Conservation (phyloP, 2,888 invertebrate species). For the Hyles lineata region DNA sequence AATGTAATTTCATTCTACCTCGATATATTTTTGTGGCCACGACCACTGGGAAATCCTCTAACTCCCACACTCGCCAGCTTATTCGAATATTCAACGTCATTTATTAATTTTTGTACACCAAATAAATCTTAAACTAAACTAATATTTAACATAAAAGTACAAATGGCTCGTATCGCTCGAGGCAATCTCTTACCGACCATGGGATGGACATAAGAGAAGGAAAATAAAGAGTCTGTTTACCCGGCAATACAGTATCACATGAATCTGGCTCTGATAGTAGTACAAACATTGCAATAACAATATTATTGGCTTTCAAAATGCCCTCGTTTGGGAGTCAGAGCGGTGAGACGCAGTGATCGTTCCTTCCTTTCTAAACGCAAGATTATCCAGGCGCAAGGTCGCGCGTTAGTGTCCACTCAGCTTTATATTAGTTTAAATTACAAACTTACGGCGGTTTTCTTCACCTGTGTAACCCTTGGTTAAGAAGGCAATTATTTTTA, state of each 20-base stretch:
- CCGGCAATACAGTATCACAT: too few relatives aligned
- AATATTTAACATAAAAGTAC: too few relatives aligned
- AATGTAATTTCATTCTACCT: too few relatives aligned
- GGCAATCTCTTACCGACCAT: too few relatives aligned
- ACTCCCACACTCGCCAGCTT: not conserved
- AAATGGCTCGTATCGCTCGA: too few relatives aligned
- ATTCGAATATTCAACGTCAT: not conserved
- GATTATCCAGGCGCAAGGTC: slow-evolving; percentile 65
- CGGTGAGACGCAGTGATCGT: slow-evolving; percentile 45
- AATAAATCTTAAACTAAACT: too few relatives aligned
- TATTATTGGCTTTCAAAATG: slow-evolving; percentile 56
- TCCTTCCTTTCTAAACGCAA: slow-evolving; percentile 70
- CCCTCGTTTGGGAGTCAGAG: slow-evolving; percentile 61
- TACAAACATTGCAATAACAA: slow-evolving; percentile 2
- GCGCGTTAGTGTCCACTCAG: slow-evolving; percentile 52
- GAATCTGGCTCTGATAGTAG: not conserved
- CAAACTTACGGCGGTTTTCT: slow-evolving; percentile 6
- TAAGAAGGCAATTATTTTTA: too few relatives aligned
- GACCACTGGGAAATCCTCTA: not conserved
- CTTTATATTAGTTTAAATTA: slow-evolving; percentile 40
- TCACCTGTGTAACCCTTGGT: not conserved
- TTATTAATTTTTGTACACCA: too few relatives aligned
- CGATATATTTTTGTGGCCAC: too few relatives aligned
- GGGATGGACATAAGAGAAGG: too few relatives aligned
- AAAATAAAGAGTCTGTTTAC: too few relatives aligned